Percentiles rank a stretch among this genome's conserved stretches.
These are phyloP conservation scores for Tetragnatha versicolor DNA, from an alignment of 1,140 invertebrate species.

Conservation along the genomic window DNA sequence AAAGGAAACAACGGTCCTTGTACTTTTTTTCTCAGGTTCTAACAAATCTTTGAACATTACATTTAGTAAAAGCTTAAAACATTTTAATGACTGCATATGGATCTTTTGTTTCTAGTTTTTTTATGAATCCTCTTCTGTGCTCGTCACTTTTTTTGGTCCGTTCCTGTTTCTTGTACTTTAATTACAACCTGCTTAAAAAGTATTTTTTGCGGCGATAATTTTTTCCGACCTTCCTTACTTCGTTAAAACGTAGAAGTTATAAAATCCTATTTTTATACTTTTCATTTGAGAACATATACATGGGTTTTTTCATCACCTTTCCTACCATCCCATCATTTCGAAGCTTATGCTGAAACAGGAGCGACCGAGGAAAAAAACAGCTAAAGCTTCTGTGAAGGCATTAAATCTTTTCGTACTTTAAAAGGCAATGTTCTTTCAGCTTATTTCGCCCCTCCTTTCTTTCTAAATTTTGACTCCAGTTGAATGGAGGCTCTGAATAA, in stretches of 20 bases:
- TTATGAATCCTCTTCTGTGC: not conserved
- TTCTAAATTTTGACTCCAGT: constrained; percentile 4
- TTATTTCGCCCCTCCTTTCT: constrained; percentile 1
- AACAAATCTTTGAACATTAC: constrained; percentile 20
- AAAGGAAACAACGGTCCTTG: no score
- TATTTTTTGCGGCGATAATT: not conserved
- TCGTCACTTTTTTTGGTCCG: not conserved
- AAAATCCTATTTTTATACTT: constrained; percentile 3
- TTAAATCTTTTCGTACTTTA: constrained; percentile 25
- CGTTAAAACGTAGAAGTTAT: not conserved
- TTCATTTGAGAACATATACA: not conserved
- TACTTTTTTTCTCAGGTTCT: not conserved
- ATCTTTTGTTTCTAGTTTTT: not conserved
- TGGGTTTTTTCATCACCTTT: not conserved
- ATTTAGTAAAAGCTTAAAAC: constrained; percentile 30
- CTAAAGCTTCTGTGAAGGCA: not conserved
- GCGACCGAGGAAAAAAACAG: not conserved
- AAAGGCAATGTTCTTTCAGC: constrained; percentile 11
- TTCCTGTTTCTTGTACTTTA: constrained; percentile 15
- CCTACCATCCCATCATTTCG: constrained; percentile 1
- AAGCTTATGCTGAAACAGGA: not conserved
- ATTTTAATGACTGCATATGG: constrained; percentile 35
- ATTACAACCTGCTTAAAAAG: constrained; percentile 10
- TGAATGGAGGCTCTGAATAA: not conserved
- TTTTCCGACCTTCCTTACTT: not conserved